Conservation (phyloP, 2,888 invertebrate species). For the Cosmorhoe ocellata region DNA sequence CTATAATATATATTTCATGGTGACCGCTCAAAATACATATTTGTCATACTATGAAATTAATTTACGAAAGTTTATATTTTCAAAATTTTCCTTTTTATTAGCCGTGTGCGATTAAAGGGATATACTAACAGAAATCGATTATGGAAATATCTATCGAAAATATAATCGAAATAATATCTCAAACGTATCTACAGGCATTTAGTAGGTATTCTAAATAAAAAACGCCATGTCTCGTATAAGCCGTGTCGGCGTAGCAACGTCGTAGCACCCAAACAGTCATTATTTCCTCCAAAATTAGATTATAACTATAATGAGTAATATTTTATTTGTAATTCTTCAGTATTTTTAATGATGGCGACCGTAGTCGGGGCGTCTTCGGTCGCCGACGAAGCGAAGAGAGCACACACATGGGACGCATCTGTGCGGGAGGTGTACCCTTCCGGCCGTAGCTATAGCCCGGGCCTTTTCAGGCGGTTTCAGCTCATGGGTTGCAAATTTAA, state of each 20-base stretch:
- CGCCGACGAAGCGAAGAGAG: conserved; percentile 62
- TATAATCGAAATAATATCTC: too few relatives aligned
- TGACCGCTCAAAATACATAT: too few relatives aligned
- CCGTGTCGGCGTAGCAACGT: conserved; percentile 6
- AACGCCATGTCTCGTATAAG: too few relatives aligned
- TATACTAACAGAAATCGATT: too few relatives aligned
- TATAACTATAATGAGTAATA: not conserved
- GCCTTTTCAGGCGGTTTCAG: conserved; percentile 22
- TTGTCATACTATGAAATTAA: too few relatives aligned
- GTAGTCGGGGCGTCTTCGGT: conserved; percentile 44
- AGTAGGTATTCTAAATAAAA: too few relatives aligned
- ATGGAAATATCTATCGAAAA: too few relatives aligned
- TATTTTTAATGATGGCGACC: conserved; percentile 35
- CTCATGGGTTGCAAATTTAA: not conserved
- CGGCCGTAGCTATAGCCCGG: conserved; percentile 54
- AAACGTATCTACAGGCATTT: too few relatives aligned
- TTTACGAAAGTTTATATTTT: too few relatives aligned
- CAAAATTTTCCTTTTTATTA: too few relatives aligned
- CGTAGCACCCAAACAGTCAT: conserved; percentile 1
- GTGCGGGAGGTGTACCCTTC: conserved; percentile 73
- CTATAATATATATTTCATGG: too few relatives aligned
- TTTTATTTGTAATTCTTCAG: not conserved
- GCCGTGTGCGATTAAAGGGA: too few relatives aligned
- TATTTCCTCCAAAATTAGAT: not conserved
- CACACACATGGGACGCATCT: conserved; percentile 78